phyloP scores from a whole-genome alignment of 2,113 vertebrate species.

The Acanthisitta chloris region DNA sequence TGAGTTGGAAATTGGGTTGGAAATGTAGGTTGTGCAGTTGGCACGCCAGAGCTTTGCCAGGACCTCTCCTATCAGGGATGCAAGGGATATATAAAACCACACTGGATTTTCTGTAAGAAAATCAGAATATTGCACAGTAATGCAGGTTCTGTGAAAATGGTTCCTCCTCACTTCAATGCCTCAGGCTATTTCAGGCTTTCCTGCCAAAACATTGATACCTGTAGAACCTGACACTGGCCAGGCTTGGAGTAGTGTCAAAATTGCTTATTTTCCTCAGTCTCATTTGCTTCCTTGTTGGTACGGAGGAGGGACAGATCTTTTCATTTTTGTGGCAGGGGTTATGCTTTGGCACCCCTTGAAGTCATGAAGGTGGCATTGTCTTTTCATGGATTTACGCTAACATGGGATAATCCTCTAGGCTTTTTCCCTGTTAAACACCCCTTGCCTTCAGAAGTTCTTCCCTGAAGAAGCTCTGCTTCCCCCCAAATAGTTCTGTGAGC shows the following conservation, averaged over 20 bases:
- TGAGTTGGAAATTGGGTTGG: background rate
- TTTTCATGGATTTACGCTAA: background rate
- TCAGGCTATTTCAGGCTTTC: background rate
- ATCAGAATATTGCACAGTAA: background rate
- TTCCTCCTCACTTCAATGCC: background rate
- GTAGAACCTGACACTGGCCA: background rate
- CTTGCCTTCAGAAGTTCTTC: background rate
- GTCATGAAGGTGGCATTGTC: background rate
- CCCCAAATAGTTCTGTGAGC: background rate
- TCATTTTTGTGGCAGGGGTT: background rate
- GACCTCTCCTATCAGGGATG: background rate
- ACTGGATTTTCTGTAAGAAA: background rate
- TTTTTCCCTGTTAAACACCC: background rate
- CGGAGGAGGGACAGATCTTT: background rate
- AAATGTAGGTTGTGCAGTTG: background rate
- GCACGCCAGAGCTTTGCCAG: background rate
- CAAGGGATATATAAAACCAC: background rate
- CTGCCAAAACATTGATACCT: background rate
- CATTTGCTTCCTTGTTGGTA: background rate
- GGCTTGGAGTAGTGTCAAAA: background rate
- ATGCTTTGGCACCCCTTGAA: fast-evolving
- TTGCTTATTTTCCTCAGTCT: background rate
- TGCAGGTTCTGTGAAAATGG: fast-evolving
- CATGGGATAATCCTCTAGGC: background rate
- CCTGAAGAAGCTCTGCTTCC: background rate